A percentile compares a stretch with the other conserved stretches of the same genome.
Evolutionary conservation across 1,140 invertebrate genomes (phyloP).

Genomic region (Caenorhabditis brenneri): DNA sequence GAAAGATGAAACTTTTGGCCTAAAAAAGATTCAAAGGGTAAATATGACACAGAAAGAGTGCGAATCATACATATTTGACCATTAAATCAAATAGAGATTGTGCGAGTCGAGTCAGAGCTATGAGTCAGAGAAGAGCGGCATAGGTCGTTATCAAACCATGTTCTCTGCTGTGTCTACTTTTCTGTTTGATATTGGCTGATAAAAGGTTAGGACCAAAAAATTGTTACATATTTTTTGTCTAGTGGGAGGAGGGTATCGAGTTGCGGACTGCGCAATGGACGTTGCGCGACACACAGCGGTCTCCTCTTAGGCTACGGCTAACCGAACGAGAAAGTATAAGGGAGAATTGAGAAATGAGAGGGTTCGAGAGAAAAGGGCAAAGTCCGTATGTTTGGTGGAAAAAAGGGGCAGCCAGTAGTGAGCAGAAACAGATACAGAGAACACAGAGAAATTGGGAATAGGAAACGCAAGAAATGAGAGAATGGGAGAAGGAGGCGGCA

Average conservation of each 20-base stretch:
- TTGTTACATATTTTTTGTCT: background rate
- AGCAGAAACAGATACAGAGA: constrained; percentile 40
- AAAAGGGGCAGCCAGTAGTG: constrained; percentile 21
- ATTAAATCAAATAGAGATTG: constrained; percentile 35
- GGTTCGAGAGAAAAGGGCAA: constrained; percentile 24
- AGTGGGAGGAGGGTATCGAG: background rate
- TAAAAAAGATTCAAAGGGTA: background rate
- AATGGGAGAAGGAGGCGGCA: background rate
- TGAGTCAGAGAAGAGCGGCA: constrained; percentile 20
- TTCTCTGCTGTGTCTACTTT: background rate
- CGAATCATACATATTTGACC: constrained; percentile 25
- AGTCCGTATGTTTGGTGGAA: constrained; percentile 33
- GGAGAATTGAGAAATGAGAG: background rate
- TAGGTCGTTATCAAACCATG: background rate
- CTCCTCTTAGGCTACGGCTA: background rate
- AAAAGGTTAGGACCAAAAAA: background rate
- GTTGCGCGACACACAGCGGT: constrained; percentile 22
- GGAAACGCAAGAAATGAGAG: background rate
- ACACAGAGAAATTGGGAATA: constrained; percentile 5
- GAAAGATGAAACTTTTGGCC: constrained; percentile 18
- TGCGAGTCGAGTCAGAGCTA: background rate
- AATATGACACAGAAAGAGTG: constrained; percentile 9
- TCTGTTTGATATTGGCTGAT: background rate
- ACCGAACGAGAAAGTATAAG: background rate
- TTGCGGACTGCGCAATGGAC: constrained; percentile 39